These are phyloP conservation scores for Copsychus sechellarum DNA, from an alignment of 2,113 vertebrate genomes.

Conservation along the genomic window DNA sequence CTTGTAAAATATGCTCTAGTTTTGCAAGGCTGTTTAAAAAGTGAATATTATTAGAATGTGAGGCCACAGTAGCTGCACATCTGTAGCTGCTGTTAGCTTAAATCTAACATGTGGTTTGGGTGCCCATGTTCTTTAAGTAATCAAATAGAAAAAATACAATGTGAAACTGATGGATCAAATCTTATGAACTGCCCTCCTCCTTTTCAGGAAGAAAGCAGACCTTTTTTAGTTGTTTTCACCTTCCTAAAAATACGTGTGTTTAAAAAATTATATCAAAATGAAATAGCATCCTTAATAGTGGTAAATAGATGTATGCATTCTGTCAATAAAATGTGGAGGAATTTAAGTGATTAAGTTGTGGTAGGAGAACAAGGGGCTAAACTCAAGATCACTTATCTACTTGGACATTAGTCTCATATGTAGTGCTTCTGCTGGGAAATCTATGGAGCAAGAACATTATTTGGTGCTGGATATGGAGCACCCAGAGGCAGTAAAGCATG, in stretches of 20 bases:
- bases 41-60: background rate
- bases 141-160: fast-evolving
- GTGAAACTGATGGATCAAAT: background rate
- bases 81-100: background rate
- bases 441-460: background rate
- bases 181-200: background rate
- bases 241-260: background rate
- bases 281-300: background rate
- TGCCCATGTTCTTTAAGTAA: background rate
- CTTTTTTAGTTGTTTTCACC: background rate
- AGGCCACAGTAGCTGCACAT: background rate
- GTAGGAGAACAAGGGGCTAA: background rate
- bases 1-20: constrained; percentile 14
- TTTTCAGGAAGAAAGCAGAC: background rate
- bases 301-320: background rate
- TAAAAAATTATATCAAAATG: background rate
- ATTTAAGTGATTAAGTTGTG: background rate
- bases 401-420: background rate
- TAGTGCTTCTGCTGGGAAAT: background rate
- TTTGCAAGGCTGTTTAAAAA: constrained; percentile 14
- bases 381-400: background rate
- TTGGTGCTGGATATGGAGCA: background rate
- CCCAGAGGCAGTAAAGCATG: background rate
- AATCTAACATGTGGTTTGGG: background rate
- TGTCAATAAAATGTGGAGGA: background rate